Evolutionary conservation across 1,140 invertebrate species (phyloP).

Genomic region (Pissodes strobi): DNA sequence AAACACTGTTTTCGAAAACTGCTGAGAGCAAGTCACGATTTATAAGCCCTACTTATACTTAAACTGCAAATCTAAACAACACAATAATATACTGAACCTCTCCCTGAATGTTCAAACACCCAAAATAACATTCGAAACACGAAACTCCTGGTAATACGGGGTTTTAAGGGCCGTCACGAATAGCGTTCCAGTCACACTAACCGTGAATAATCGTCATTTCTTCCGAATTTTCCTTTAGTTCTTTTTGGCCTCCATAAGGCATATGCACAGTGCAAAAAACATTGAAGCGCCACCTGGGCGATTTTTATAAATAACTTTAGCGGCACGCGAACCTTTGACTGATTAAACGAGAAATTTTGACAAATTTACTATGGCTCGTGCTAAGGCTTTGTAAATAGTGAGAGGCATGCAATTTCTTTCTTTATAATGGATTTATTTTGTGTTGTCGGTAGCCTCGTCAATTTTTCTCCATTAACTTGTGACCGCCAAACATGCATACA

Average conservation of each 20-base stretch:
- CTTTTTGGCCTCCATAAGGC: slow-evolving; percentile 10
- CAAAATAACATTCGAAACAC: too few relatives aligned
- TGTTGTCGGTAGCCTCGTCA: slow-evolving; percentile 23
- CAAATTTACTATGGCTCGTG: slow-evolving; percentile 40
- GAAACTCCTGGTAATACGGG: too few relatives aligned
- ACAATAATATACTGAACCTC: too few relatives aligned
- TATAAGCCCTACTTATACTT: too few relatives aligned
- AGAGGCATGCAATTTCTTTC: slow-evolving; percentile 37
- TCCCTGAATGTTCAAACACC: too few relatives aligned
- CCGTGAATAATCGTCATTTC: slow-evolving; percentile 22
- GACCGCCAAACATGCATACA: slow-evolving; percentile 37
- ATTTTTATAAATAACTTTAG: slow-evolving; percentile 30
- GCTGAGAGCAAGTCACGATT: too few relatives aligned
- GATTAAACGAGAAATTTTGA: slow-evolving; percentile 39
- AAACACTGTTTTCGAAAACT: too few relatives aligned
- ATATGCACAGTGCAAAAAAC: background rate
- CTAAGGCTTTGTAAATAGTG: slow-evolving; percentile 35
- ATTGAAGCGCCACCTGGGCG: slow-evolving; percentile 17
- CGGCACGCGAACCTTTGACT: slow-evolving; percentile 25
- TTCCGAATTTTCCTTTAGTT: slow-evolving; percentile 10
- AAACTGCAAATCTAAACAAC: too few relatives aligned
- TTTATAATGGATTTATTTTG: slow-evolving; percentile 38
- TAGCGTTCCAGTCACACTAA: slow-evolving; percentile 23
- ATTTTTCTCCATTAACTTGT: slow-evolving; percentile 39
- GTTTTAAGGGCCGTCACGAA: too few relatives aligned